These are phyloP conservation scores for Melanostoma scalare DNA, from an alignment of 2,888 invertebrate genomes.

Conservation along the genomic window DNA sequence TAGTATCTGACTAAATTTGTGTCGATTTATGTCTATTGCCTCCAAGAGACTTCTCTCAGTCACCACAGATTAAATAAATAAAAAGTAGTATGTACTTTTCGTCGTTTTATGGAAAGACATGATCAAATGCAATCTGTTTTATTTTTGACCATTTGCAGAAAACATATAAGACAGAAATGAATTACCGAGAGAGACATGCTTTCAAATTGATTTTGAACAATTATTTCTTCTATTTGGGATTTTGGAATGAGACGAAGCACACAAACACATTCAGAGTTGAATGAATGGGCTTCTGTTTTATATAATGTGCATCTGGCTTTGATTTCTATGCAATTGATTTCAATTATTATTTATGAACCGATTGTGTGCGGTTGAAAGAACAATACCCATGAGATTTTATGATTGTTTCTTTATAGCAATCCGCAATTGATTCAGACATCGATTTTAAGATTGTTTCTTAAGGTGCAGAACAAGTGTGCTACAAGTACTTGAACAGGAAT, in stretches of 20 bases:
- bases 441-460: too few relatives aligned
- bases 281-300: neutral
- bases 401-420: slow-evolving; percentile 18
- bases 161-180: neutral
- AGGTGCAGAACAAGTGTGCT: too few relatives aligned
- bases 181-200: neutral
- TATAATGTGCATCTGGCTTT: neutral
- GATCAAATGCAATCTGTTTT: slow-evolving; percentile 50
- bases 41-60: too few relatives aligned
- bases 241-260: too few relatives aligned
- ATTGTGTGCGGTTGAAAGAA: neutral
- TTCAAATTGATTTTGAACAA: slow-evolving; percentile 22
- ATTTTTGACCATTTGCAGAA: slow-evolving; percentile 46
- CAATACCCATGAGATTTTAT: slow-evolving; percentile 9
- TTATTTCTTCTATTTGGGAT: neutral
- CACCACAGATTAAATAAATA: neutral
- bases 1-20: too few relatives aligned
- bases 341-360: slow-evolving; percentile 13
- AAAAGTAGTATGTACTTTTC: slow-evolving; percentile 29
- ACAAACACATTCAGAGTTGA: too few relatives aligned
- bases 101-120: slow-evolving; percentile 54
- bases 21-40: too few relatives aligned
- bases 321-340: neutral
- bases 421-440: neutral
- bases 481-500: too few relatives aligned